Evolutionary conservation across 2,113 vertebrate species (phyloP), one percentile per base, ranked within the genome.

Genomic region (Phylloscopus trochilus): DNA sequence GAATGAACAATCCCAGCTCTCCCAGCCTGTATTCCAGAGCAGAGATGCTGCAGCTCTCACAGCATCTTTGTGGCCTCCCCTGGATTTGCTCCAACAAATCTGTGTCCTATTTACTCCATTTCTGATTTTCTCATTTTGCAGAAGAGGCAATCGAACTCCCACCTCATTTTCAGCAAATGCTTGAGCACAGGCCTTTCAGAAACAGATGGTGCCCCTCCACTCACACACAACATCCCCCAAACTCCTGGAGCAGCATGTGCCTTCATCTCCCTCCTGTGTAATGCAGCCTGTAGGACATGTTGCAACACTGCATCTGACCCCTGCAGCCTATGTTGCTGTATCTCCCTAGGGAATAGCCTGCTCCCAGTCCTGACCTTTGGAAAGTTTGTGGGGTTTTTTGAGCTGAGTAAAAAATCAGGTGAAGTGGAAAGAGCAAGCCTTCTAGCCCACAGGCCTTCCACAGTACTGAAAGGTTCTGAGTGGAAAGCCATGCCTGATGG

Each of bases 211-310:
- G 79, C 33, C 66, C 46, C 70, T 74, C 41, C 27, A 3, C 28
- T 37, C 49, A 16, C 49, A n/a, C 22, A 8, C 21, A 62, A 2
- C 35, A 19, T 26, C 62, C 73, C 51, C 66, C 68, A 10, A 28
- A 12, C 26, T 72, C 58, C 75, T 9, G 56, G 15, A 63, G 33
- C 60, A 70, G 39, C 22, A 2, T 1, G 7, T 66, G 70, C 51
- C 75, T 52, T 75, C 84, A 5, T 18, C 62, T 76, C 46, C 8
- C 37, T 56, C 7, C 58, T 13, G 33, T 72, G 19, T 10, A 7
- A 30, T 1, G 15, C 11, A 55, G 41, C 33, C 69, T 15, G 2
- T 1, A 15, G 69, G 20, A 8, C 13, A 5, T 1, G 1, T 12
- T 39, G n/a, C 39, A 49, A 6, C 31, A 20, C 72, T 39, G 26